Evolutionary conservation across 1,140 invertebrate genomes (phyloP).

Genomic region (Hycleus phaleratus): DNA sequence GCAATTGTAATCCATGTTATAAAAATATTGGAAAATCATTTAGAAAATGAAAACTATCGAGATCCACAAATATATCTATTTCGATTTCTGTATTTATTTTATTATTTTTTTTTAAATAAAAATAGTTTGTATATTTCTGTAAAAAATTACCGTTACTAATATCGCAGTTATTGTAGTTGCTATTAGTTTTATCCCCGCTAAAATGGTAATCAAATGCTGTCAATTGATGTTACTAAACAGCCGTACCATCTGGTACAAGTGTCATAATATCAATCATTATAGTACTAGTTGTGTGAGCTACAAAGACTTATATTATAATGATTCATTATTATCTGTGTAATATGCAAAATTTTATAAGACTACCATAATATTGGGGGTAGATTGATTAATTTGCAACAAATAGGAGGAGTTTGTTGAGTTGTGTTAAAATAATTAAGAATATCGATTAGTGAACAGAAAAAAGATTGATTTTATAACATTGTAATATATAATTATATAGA

Average conservation of each 20-base stretch:
- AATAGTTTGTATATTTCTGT: slow-evolving; percentile 24
- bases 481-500: slow-evolving; percentile 16
- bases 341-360: too few species aligned
- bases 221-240: background rate
- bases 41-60: slow-evolving; percentile 9
- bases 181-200: too few species aligned
- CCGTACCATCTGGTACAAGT: too few species aligned
- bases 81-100: too few species aligned
- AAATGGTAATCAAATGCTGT: slow-evolving; percentile 1
- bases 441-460: slow-evolving; percentile 21
- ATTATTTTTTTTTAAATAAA: slow-evolving; percentile 2
- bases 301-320: too few species aligned
- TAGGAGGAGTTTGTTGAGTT: too few species aligned
- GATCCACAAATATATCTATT: too few species aligned
- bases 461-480: slow-evolving; percentile 30
- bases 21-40: slow-evolving; percentile 28
- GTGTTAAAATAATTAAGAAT: slow-evolving; percentile 2
- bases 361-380: too few species aligned
- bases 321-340: too few species aligned
- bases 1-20: slow-evolving; percentile 7
- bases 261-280: too few species aligned
- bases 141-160: slow-evolving; percentile 35
- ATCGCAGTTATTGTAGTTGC: slow-evolving; percentile 30
- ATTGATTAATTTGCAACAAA: too few species aligned
- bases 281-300: too few species aligned